These are phyloP conservation scores for Cryptocheilus praepositus DNA, from an alignment of 2,888 invertebrate species.

Conservation along the genomic window DNA sequence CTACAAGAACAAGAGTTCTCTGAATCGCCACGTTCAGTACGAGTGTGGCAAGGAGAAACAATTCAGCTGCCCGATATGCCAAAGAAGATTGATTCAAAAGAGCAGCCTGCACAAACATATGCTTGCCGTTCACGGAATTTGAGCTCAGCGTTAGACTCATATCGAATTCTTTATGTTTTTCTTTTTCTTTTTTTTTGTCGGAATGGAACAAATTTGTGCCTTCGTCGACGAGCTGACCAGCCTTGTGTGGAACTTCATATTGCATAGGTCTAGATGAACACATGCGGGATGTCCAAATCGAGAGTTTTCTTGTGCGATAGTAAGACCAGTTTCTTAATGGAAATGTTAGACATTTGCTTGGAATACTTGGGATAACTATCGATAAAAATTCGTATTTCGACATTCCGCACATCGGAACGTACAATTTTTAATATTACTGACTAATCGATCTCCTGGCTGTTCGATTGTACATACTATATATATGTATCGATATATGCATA, in stretches of 20 bases:
- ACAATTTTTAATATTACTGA: too few relatives aligned
- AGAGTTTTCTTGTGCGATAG: too few relatives aligned
- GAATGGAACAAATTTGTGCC: not conserved
- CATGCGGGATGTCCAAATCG: too few relatives aligned
- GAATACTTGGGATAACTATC: too few relatives aligned
- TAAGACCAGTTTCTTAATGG: too few relatives aligned
- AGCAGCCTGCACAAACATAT: conserved; percentile 54
- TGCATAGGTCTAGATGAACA: too few relatives aligned
- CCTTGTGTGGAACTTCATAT: too few relatives aligned
- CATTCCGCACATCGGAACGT: too few relatives aligned
- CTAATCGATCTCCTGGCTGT: not conserved
- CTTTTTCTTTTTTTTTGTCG: not conserved
- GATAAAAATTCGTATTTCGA: too few relatives aligned
- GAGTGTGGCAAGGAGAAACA: conserved; percentile 59
- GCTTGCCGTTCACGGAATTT: conserved; percentile 31
- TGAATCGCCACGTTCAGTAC: conserved; percentile 62
- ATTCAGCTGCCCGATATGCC: conserved; percentile 60
- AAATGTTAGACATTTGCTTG: too few relatives aligned
- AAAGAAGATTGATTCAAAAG: conserved; percentile 44
- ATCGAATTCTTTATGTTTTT: not conserved
- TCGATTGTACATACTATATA: conserved; percentile 4
- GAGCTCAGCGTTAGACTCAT: not conserved
- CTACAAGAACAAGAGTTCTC: conserved; percentile 70
- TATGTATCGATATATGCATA: not conserved
- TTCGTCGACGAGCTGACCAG: too few relatives aligned